Conservation (phyloP, 1,140 invertebrate genomes). For the Drosophila sp. region DNA sequence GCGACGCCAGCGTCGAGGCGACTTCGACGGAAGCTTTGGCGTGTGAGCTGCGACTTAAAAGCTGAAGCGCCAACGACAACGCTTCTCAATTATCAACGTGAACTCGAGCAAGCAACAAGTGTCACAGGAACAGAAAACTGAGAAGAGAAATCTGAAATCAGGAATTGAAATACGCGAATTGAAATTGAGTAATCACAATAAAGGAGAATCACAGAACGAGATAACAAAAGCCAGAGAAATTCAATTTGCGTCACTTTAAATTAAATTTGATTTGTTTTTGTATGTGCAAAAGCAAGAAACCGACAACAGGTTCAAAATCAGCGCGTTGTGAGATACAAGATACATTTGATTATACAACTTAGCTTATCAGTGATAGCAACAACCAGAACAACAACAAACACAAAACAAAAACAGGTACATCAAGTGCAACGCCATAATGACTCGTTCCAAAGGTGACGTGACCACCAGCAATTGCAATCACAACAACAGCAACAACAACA, state of each 20-base stretch:
- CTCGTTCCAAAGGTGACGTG: slow-evolving; percentile 65
- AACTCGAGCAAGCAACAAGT: slow-evolving; percentile 52
- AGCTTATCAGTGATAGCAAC: slow-evolving; percentile 18
- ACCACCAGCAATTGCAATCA: slow-evolving; percentile 59
- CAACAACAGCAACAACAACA: slow-evolving; percentile 34
- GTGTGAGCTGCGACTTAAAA: slow-evolving; percentile 56
- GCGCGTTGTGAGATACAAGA: slow-evolving; percentile 22
- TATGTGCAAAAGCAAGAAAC: slow-evolving; percentile 13
- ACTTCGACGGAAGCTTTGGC: background rate
- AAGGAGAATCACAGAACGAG: slow-evolving; percentile 48
- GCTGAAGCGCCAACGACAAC: slow-evolving; percentile 15
- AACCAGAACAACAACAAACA: slow-evolving; percentile 7
- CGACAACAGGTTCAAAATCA: background rate
- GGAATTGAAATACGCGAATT: slow-evolving; percentile 34
- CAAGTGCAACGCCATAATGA: slow-evolving; percentile 47
- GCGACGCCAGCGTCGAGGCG: slow-evolving; percentile 5
- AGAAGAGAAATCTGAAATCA: background rate
- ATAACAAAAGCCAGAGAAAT: slow-evolving; percentile 46
- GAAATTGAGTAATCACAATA: slow-evolving; percentile 39
- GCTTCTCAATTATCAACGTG: slow-evolving; percentile 57
- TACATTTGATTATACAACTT: slow-evolving; percentile 48
- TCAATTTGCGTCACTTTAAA: slow-evolving; percentile 45
- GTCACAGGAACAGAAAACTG: background rate
- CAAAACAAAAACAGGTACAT: too few relatives aligned
- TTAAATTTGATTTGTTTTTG: slow-evolving; percentile 48